Evolutionary conservation across 2,888 invertebrate species (phyloP), one percentile per base, ranked within the genome.

Genomic region (Cerastis rubricosa): DNA sequence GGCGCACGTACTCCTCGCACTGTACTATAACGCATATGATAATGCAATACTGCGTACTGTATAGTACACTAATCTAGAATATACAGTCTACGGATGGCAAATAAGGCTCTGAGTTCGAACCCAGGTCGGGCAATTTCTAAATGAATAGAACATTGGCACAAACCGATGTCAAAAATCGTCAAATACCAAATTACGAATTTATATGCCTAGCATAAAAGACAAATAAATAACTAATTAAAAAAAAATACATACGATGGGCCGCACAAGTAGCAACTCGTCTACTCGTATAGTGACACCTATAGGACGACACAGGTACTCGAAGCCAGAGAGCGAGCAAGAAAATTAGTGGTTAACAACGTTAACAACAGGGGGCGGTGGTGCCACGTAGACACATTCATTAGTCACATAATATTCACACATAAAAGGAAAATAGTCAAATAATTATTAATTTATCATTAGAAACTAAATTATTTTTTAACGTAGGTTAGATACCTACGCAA

Each of bases 281-380:
- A 35, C 29, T 65, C 12, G 0, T 12, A n/a, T 9, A 79, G 79
- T 49, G 79, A 74, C 79, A 79, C 43, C 79, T 79, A 57, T 68
- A 35, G 6, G 14, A 45, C 17, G 2, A 59, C 22, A 43, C 14
- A 51, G 2, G 35, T 29, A 79, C 49, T 74, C 47, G 49, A 45
- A 65, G 74, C 40, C 43, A 14, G 22, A 45, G 11, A 57, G 61
- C 51, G n/a, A 47, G 25, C 45, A 29, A 61, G 22, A 71, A 43
- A 49, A 29, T 43, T 17, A 35, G 12, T 40, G 8, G 12, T 2
- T 14, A 25, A 47, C 47, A 47, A 47, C 54, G 12, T 2, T 14
- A 25, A 47, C 47, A 47, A 47, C 54, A 8, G 40, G 0, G 3
- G 40, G 40, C 6, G 22, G 29, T 29, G 29, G 45, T 17, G 29